Conservation (phyloP, 2,113 vertebrate species). For the Hemiprocne comata region DNA sequence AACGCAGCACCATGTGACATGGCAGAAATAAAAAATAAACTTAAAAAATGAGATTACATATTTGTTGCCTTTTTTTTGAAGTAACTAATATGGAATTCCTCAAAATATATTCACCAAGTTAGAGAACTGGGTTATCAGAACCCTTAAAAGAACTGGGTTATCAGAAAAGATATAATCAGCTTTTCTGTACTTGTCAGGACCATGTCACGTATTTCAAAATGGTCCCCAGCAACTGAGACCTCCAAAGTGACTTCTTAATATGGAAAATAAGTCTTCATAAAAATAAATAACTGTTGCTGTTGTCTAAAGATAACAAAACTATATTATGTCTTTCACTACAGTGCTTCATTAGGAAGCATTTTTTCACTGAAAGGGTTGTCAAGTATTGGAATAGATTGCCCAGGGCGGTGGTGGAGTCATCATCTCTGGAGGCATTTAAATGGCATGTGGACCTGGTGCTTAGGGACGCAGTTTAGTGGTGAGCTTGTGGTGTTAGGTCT, state of each 20-base stretch:
- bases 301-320: not conserved
- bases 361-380: too few species aligned
- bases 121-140: not conserved
- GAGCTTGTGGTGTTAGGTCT: too few species aligned
- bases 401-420: too few species aligned
- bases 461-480: too few species aligned
- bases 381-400: too few species aligned
- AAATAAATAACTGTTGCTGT: not conserved
- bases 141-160: not conserved
- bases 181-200: not conserved
- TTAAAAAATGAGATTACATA: not conserved
- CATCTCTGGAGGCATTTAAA: too few species aligned
- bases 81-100: not conserved
- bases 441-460: too few species aligned
- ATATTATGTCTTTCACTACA: not conserved
- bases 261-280: not conserved
- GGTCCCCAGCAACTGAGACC: not conserved
- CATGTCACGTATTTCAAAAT: not conserved
- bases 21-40: not conserved
- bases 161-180: not conserved
- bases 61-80: not conserved
- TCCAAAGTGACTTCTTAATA: not conserved
- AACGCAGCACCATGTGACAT: not conserved
- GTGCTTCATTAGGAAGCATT: too few species aligned
- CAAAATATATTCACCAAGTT: not conserved